Evolutionary conservation across 2,888 invertebrate genomes (phyloP), one percentile per base, ranked within the genome.

Genomic region (Chrysolina oricalcia): DNA sequence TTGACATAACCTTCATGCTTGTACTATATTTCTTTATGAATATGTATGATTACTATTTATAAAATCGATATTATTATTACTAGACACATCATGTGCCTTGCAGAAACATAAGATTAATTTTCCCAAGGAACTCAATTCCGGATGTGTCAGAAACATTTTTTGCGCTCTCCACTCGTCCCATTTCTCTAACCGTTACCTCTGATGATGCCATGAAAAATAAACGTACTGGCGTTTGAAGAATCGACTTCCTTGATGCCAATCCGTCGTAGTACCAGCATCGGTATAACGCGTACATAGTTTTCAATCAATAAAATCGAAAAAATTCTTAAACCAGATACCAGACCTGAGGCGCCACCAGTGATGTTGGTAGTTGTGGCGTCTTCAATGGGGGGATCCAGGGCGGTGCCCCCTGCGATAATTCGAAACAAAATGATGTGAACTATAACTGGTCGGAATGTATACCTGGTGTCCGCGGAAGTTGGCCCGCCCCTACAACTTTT

Each of bases 211-310:
- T 59, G 23, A 59, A 59, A 35, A 27, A 27, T 35, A 59, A 59
- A 15, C 6, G n/a, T n/a, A 59, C 23, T 27, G n/a, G 4, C 59
- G 23, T 59, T 59, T 23, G 11, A 56, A 19, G 23, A 21, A 56
- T 21, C 19, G 59, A 59, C 59, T 59, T 59, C 35, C 59, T 59
- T n/a, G 27, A 27, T 59, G 59, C 59, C 59, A 59, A 59, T n/a
- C 59, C 8, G 23, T 17, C 27, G 17, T 35, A n/a, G 48, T 48
- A n/a, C 19, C 59, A 59, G 59, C 50, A 50, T 50, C 50, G 8
- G 19, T 50, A 50, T 35, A 59, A 59, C 59, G 13, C 59, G 27
- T 15, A 59, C 27, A 27, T n/a, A 5, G 59, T 59, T 27, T 27
- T 59, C 59, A 59, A 59, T 59, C 27, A 27, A 27, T 8, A 6